These are phyloP conservation scores for Barypeithes pellucidus DNA, from an alignment of 2,888 invertebrate genomes.

Conservation along the genomic window DNA sequence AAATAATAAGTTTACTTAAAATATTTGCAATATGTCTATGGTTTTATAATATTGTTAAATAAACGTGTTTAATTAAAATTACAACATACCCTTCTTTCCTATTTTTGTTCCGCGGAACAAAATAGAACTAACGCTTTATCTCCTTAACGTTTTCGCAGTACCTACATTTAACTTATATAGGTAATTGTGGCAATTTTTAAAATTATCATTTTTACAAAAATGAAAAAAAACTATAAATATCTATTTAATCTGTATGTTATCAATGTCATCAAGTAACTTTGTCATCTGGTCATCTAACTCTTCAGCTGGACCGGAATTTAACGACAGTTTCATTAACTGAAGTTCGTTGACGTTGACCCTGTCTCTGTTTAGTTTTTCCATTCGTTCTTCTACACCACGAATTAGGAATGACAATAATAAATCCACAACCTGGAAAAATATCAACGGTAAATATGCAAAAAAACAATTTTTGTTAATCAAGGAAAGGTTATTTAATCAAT, in stretches of 20 bases:
- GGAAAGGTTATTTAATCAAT: too few relatives aligned
- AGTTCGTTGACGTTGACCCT: conserved; percentile 56
- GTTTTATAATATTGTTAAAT: too few relatives aligned
- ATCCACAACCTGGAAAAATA: conserved; percentile 60
- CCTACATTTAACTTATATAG: too few relatives aligned
- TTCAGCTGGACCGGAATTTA: conserved; percentile 62
- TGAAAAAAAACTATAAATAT: conserved; percentile 29
- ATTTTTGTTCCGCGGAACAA: too few relatives aligned
- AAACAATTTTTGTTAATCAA: too few relatives aligned
- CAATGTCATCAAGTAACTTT: conserved; percentile 64
- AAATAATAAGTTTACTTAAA: too few relatives aligned
- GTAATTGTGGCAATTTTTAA: conserved; percentile 22
- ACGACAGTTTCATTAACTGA: conserved; percentile 65
- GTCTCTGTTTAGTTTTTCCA: conserved; percentile 53
- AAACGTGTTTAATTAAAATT: too few relatives aligned
- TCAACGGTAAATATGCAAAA: not conserved
- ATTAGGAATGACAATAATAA: conserved; percentile 59
- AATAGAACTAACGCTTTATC: too few relatives aligned
- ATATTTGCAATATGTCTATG: too few relatives aligned
- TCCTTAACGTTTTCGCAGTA: too few relatives aligned
- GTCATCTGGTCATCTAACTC: conserved; percentile 66
- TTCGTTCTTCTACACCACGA: conserved; percentile 56
- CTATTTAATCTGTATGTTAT: conserved; percentile 65
- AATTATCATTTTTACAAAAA: conserved; percentile 18
- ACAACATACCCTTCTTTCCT: too few relatives aligned